Evolutionary conservation across 2,797 vertebrate genomes (phyloP).

Genomic region (Denticeps clupeoides): DNA sequence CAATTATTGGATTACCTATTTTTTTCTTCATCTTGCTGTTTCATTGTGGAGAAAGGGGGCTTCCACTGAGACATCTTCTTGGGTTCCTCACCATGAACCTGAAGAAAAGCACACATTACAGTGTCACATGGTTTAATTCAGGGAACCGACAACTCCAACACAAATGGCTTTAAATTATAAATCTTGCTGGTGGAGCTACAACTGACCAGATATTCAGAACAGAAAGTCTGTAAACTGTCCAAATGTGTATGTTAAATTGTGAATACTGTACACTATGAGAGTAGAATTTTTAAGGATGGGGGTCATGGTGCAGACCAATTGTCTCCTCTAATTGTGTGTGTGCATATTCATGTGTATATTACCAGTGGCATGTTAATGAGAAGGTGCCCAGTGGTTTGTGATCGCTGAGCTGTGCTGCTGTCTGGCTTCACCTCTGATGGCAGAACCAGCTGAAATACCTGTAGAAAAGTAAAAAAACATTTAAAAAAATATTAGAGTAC

Average conservation of each 20-base stretch:
- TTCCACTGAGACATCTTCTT: constrained; percentile 21
- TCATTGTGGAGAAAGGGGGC: constrained; percentile 16
- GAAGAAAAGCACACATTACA: constrained; percentile 28
- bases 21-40: constrained; percentile 8
- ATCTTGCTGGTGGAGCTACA: no score
- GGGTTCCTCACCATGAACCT: constrained; percentile 65
- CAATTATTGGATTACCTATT: constrained; percentile 47
- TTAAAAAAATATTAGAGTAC: no score
- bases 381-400: constrained; percentile 86
- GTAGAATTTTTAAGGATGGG: no score
- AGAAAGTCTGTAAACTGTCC: no score
- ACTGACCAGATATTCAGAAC: no score
- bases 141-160: no score
- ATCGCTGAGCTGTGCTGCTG: constrained; percentile 71
- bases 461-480: no score
- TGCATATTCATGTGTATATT: background rate
- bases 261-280: no score
- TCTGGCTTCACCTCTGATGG: constrained; percentile 83
- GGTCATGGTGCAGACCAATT: no score
- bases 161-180: no score
- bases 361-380: constrained; percentile 73
- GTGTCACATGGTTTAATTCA: no score
- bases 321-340: background rate
- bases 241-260: no score
- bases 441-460: constrained; percentile 89